Evolutionary conservation across 2,113 vertebrate genomes (phyloP).

Genomic region (Tachysurus fulvidraco): DNA sequence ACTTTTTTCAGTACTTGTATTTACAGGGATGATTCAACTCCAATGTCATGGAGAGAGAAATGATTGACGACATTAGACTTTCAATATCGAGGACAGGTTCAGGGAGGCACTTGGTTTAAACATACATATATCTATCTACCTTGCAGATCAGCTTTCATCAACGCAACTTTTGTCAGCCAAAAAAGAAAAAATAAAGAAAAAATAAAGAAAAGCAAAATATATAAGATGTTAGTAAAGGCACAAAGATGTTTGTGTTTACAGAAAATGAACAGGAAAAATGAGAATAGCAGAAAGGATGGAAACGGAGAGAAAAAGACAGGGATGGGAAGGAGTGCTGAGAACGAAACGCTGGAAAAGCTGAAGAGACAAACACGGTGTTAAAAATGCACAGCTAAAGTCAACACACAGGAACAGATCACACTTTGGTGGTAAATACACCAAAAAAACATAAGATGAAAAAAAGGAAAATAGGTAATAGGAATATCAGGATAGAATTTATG

Average conservation of each 20-base stretch:
- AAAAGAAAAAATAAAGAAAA: slow-evolving; percentile 55
- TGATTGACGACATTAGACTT: slow-evolving; percentile 48
- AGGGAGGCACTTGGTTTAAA: slow-evolving; percentile 72
- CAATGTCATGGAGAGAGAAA: slow-evolving; percentile 32
- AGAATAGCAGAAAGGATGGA: slow-evolving; percentile 37
- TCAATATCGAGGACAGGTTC: slow-evolving; percentile 37
- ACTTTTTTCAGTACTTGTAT: slow-evolving; percentile 45
- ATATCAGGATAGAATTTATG: background rate
- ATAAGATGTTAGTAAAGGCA: slow-evolving; percentile 96
- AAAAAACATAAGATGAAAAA: slow-evolving; percentile 56
- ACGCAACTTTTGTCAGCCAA: slow-evolving; percentile 99
- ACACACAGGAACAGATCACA: slow-evolving; percentile 42
- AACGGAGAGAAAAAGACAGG: slow-evolving; percentile 22
- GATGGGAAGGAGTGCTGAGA: background rate
- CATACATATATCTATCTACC: slow-evolving; percentile 91
- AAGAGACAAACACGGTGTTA: background rate
- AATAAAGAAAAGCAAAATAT: slow-evolving; percentile 94
- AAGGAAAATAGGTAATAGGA: slow-evolving; percentile 21
- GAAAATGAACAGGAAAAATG: slow-evolving; percentile 61
- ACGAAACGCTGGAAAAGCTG: background rate
- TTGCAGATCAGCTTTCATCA: slow-evolving; percentile 99
- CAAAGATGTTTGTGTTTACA: slow-evolving; percentile 82
- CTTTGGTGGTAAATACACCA: background rate
- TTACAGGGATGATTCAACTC: slow-evolving; percentile 43
- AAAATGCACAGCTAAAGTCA: background rate